These are phyloP conservation scores for Glaucomys volans DNA, from an alignment of 2,113 vertebrate genomes.

Conservation along the genomic window DNA sequence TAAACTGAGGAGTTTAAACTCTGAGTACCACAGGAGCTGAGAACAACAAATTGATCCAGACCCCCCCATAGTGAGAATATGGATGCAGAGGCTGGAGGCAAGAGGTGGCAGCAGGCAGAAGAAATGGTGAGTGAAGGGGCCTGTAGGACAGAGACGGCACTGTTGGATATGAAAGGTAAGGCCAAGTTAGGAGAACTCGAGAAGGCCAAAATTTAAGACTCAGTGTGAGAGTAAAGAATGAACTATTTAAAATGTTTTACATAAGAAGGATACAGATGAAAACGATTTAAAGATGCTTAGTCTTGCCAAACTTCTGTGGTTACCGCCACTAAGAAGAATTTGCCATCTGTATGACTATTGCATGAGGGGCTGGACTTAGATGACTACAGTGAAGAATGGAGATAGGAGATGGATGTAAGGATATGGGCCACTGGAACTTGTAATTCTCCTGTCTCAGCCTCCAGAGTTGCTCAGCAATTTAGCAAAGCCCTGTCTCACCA, in stretches of 20 bases:
- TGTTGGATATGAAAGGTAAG: background rate
- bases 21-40: background rate
- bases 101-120: background rate
- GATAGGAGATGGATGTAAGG: background rate
- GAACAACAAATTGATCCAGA: background rate
- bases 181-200: background rate
- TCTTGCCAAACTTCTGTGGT: background rate
- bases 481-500: too few species aligned
- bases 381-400: background rate
- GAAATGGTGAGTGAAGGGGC: background rate
- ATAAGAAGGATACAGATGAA: background rate
- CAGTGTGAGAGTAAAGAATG: conserved; percentile 13
- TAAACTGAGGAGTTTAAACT: conserved; percentile 11
- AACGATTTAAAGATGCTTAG: background rate
- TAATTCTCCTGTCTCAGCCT: too few species aligned
- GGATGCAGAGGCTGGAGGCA: background rate
- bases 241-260: background rate
- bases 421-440: too few species aligned
- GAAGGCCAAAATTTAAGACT: background rate
- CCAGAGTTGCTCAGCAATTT: too few species aligned
- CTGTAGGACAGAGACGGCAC: background rate
- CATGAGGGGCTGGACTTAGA: background rate
- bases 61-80: background rate
- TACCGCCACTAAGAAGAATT: background rate
- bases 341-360: background rate